Evolutionary conservation across 2,797 vertebrate species (phyloP).

Genomic region (Tokudaia tokunoshimensis): DNA sequence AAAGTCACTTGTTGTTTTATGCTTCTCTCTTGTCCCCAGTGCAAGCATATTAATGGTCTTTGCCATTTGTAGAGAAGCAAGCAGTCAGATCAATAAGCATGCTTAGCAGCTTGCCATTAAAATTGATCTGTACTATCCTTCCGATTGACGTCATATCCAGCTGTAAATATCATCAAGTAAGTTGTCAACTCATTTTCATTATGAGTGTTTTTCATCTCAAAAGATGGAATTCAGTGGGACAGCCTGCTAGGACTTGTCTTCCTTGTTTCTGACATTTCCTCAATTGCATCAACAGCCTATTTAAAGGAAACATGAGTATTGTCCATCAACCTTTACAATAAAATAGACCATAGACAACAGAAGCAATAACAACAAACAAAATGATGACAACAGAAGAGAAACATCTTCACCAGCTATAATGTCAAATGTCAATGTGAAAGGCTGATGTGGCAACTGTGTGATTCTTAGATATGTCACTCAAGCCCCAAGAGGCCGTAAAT

Average conservation of each 20-base stretch:
- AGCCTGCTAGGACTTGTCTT: slow-evolving; percentile 81
- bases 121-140: slow-evolving; percentile 86
- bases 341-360: not conserved
- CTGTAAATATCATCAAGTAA: slow-evolving; percentile 89
- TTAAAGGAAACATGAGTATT: slow-evolving; percentile 77
- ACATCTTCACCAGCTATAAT: not conserved
- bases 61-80: slow-evolving; percentile 84
- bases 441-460: not conserved
- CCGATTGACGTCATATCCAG: slow-evolving; percentile 87
- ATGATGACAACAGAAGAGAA: not conserved
- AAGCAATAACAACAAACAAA: not conserved
- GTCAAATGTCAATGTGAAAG: slow-evolving; percentile 23
- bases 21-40: slow-evolving; percentile 71
- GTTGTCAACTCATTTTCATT: slow-evolving; percentile 86
- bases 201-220: slow-evolving; percentile 82
- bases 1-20: slow-evolving; percentile 82
- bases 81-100: slow-evolving; percentile 86
- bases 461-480: slow-evolving; percentile 22
- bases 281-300: slow-evolving; percentile 66
- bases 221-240: slow-evolving; percentile 83
- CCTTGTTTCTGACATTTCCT: slow-evolving; percentile 85
- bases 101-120: slow-evolving; percentile 88
- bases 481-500: not conserved
- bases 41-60: slow-evolving; percentile 85
- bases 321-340: slow-evolving; percentile 66